These are phyloP conservation scores for Pedionomus torquatus DNA, from an alignment of 2,113 vertebrate species.

Conservation along the genomic window DNA sequence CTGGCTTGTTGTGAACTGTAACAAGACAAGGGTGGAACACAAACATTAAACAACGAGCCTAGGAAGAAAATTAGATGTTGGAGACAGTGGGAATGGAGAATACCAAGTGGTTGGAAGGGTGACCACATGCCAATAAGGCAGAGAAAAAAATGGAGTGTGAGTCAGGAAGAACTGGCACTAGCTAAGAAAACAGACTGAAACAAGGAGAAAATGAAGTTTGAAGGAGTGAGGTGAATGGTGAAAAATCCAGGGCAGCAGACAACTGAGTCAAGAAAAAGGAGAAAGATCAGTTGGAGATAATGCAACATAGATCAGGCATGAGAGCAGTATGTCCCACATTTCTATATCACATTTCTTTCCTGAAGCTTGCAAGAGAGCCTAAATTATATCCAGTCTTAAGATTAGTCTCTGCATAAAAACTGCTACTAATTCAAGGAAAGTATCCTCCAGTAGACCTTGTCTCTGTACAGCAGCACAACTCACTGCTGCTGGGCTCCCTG, in stretches of 20 bases:
- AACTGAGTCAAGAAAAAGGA: not conserved
- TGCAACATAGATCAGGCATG: fast-evolving
- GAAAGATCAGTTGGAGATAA: not conserved
- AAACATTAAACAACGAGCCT: not conserved
- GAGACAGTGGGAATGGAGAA: not conserved
- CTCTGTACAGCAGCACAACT: not conserved
- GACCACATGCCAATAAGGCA: not conserved
- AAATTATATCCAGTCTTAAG: not conserved
- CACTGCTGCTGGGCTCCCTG: not conserved
- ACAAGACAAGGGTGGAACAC: not conserved
- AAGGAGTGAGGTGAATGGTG: not conserved
- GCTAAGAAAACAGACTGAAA: not conserved
- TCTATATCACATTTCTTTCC: not conserved
- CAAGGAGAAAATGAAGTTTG: not conserved
- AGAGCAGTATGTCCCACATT: not conserved
- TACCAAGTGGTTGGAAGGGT: not conserved
- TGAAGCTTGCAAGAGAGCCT: not conserved
- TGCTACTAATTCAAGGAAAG: not conserved
- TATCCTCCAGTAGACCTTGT: too few relatives aligned
- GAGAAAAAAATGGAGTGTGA: not conserved
- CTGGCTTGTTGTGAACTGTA: not conserved
- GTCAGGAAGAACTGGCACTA: not conserved
- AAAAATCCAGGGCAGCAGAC: not conserved
- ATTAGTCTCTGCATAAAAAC: not conserved
- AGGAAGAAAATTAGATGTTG: not conserved